Base-by-base conservation (phyloP, 2,888 invertebrate genomes). In the Erebia palarica region DNA sequence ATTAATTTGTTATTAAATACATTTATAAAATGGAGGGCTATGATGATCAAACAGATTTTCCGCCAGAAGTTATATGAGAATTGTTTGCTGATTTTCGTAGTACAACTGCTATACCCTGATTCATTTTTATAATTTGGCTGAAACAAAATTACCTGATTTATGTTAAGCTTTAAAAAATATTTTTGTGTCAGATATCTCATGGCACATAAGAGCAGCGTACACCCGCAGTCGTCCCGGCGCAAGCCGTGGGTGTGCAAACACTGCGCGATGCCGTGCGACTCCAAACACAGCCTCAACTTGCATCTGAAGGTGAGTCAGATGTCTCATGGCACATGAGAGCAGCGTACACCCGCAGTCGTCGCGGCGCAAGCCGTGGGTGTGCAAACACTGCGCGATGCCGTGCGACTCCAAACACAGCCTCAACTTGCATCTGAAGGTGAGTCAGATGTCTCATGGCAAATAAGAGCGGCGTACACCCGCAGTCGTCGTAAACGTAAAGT, bases 391-490 rank as follows among this genome's bases (percentile, higher is more conserved):
- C 75, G 87, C 86, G 0, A 85, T 90, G 47, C 85, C 86, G 0
- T 89, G 86, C 47, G 86, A 85, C 65, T 84, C 80, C 3, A 80
- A 82, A 21, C 83, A 81, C 11, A 81, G 82, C 1, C 79, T 90
- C 0, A 83, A 81, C 2, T 53, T 80, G 21, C 90, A 90, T 80
- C 78, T 89, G 64, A 82, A 86, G 87, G 90, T 87, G 80, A 67
- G 2, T 42, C 21, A 16, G 94, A 81, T 94, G 94, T 75, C 79
- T 95, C 21, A 91, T 91, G 3, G 86, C 92, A 0, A 95, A 95
- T 75, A 84, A 90, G 1, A 90, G 89, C 60, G 84, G 88, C 0
- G 88, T 91, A 1, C 94, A 95, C 71, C 94, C 94, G 5, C 91
- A 93, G 72, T 81, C 89, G 0, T 87, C 80, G 5, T 83, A 72